phyloP scores from a whole-genome alignment of 2,113 vertebrate genomes.

The Globicephala melas region DNA sequence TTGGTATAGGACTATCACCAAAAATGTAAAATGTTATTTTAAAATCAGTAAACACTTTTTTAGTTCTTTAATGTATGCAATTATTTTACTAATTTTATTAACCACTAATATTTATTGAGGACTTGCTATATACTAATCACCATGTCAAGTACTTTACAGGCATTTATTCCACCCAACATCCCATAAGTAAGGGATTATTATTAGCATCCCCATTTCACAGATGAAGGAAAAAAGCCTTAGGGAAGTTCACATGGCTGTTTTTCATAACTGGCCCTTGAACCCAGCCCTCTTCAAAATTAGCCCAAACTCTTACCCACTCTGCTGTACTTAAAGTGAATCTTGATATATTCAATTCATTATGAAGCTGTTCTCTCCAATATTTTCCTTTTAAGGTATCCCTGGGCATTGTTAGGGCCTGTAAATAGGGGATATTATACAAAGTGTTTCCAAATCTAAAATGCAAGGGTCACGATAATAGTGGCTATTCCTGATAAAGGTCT shows the following conservation, averaged over 20 bases:
- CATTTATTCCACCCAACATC: background rate
- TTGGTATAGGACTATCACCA: background rate
- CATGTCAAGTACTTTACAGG: background rate
- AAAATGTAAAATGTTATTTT: background rate
- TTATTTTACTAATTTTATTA: constrained; percentile 2
- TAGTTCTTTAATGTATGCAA: background rate
- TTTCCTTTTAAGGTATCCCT: background rate
- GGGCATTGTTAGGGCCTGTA: background rate
- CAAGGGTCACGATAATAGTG: background rate
- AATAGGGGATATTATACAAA: background rate
- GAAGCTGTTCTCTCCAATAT: background rate
- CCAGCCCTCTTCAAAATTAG: background rate
- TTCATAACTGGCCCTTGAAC: background rate
- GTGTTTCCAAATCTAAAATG: background rate
- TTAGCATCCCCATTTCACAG: background rate
- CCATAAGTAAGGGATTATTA: background rate
- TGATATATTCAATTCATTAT: background rate
- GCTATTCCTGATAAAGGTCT: background rate
- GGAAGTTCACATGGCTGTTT: background rate
- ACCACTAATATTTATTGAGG: background rate
- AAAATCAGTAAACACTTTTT: background rate
- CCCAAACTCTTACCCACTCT: background rate
- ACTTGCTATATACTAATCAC: background rate
- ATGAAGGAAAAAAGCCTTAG: background rate
- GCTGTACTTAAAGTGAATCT: background rate